A percentile compares a stretch with the other conserved stretches of the same genome.
These are phyloP conservation scores for Dreissena polymorpha DNA, from an alignment of 1,140 invertebrate species.

Conservation along the genomic window DNA sequence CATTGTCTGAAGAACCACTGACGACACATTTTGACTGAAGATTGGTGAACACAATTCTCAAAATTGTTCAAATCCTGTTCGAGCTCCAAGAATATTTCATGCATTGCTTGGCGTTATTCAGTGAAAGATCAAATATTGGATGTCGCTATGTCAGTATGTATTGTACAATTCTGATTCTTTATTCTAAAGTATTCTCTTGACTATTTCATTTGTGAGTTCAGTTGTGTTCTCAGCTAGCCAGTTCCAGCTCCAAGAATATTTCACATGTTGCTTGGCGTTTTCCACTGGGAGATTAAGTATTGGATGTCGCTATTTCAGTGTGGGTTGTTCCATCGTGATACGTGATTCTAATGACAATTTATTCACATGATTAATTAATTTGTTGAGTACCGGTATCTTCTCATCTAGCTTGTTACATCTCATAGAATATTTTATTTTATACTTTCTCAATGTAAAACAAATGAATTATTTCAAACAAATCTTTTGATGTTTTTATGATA, in stretches of 20 bases:
- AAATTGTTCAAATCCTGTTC: slow-evolving; percentile 3
- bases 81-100: slow-evolving; percentile 18
- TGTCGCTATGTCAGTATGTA: slow-evolving; percentile 17
- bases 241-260: slow-evolving; percentile 34
- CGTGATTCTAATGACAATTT: neutral
- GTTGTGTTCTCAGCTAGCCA: neutral
- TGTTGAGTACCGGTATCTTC: neutral
- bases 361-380: neutral
- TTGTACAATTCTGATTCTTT: neutral
- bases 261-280: slow-evolving; percentile 25
- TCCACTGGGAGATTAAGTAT: slow-evolving; percentile 11
- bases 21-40: slow-evolving; percentile 1
- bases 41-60: neutral
- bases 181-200: neutral
- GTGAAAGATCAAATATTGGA: slow-evolving; percentile 11
- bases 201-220: neutral
- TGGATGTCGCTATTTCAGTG: slow-evolving; percentile 17
- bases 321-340: slow-evolving; percentile 1
- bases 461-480: too few species aligned
- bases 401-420: too few species aligned
- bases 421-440: too few species aligned
- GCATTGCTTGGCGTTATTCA: slow-evolving; percentile 15
- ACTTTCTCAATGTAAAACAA: too few species aligned
- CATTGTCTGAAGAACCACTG: slow-evolving; percentile 29
- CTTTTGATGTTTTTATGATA: too few species aligned